A percentile compares a stretch with the other conserved stretches of the same genome.
Conservation (phyloP, 2,113 vertebrate genomes). For the Oreocharis arfaki region DNA sequence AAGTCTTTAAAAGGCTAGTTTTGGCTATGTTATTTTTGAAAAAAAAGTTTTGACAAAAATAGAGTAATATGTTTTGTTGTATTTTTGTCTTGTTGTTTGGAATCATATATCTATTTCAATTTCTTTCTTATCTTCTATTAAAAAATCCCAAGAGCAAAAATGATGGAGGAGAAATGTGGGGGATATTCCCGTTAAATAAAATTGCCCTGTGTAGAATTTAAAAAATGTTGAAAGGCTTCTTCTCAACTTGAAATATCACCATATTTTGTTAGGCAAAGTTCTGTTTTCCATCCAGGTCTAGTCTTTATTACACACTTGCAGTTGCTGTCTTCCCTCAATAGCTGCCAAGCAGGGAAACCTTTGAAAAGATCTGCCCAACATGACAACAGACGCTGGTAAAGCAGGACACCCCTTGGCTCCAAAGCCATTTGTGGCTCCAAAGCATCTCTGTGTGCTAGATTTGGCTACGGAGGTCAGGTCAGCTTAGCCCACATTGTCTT, state of each 20-base stretch:
- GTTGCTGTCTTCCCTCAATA: not conserved
- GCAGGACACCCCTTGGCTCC: not conserved
- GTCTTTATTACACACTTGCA: not conserved
- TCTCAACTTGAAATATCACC: not conserved
- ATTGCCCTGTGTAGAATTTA: not conserved
- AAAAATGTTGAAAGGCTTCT: not conserved
- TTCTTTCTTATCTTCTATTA: not conserved
- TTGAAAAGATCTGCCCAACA: not conserved
- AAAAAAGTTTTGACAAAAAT: not conserved
- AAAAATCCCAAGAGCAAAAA: not conserved
- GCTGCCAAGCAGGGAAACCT: not conserved
- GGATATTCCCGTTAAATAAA: not conserved
- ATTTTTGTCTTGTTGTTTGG: not conserved
- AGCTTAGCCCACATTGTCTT: not conserved
- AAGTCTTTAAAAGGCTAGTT: not conserved
- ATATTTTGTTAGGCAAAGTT: not conserved
- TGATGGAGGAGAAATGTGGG: not conserved
- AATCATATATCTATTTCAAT: not conserved
- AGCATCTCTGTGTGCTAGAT: not conserved
- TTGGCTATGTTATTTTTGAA: not conserved
- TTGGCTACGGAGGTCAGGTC: not conserved
- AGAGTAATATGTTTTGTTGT: not conserved
- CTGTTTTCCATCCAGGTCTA: not conserved
- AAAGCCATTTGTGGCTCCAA: not conserved
- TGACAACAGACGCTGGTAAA: not conserved